phyloP scores from a whole-genome alignment of 2,888 invertebrate genomes.

The Hirtodrosophila trivittata region DNA sequence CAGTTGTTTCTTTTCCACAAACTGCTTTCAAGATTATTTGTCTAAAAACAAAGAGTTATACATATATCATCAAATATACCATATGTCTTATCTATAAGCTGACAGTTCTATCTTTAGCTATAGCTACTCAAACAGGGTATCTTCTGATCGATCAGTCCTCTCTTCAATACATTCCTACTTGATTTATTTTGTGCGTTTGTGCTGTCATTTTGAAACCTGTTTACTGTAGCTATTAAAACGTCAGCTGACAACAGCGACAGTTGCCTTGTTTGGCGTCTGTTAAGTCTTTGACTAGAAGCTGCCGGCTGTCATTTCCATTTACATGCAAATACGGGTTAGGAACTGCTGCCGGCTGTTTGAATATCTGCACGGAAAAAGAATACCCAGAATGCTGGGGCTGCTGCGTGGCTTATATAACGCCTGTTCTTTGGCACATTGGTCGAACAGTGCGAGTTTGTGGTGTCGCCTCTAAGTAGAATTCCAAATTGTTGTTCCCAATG shows the following conservation, averaged over 20 bases:
- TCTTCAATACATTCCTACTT: not conserved
- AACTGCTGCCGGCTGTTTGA: constrained; percentile 18
- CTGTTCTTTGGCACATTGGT: constrained; percentile 14
- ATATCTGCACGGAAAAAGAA: constrained; percentile 1
- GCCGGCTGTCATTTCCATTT: constrained; percentile 61
- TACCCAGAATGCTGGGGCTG: not conserved
- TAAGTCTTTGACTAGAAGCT: constrained; percentile 31
- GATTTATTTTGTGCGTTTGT: constrained; percentile 4
- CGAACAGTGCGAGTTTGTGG: constrained; percentile 1
- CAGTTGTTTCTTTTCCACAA: too few species aligned
- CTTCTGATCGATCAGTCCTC: not conserved
- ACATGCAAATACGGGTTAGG: constrained; percentile 55
- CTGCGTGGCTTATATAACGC: too few species aligned
- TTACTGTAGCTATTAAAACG: constrained; percentile 60
- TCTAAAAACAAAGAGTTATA: too few species aligned
- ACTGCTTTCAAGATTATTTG: too few species aligned
- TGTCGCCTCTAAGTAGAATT: constrained; percentile 5
- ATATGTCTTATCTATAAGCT: too few species aligned
- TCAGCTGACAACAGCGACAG: constrained; percentile 48
- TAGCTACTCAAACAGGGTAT: not conserved
- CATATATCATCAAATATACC: too few species aligned
- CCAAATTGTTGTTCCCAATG: constrained; percentile 19
- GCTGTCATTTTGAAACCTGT: constrained; percentile 48
- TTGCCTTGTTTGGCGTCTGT: constrained; percentile 28
- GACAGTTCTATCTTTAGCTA: too few species aligned